Evolutionary conservation across 1,140 invertebrate genomes (phyloP), one percentile per base, ranked within the genome.

Genomic region (Hyles euphorbiae): DNA sequence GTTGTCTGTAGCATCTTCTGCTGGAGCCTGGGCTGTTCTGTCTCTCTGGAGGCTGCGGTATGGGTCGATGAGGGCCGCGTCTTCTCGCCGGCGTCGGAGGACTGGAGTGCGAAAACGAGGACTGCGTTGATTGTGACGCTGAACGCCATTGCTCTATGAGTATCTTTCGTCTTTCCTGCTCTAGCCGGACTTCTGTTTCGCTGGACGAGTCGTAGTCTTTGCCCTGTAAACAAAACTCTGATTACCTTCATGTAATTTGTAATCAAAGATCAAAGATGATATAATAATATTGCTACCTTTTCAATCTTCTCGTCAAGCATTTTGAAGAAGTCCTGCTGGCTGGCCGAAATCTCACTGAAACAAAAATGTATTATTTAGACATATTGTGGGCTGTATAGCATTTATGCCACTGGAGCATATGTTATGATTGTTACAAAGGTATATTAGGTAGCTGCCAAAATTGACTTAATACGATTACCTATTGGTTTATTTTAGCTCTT

Each of bases 231-330:
- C 22, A 71, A 56, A 62, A 34, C 47, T 11, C 5, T 48, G 5
- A 48, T 10, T 11, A 5, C n/a, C 5, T 5, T 11, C 3, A 10
- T 8, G 36, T 5, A 48, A n/a, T 5, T 48, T 10, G 3, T 10
- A 10, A 48, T 5, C 46, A 5, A 10, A 11, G 2, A 11, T 48
- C n/a, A 48, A 5, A 48, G n/a, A 1, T 10, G n/a, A 56, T 44
- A 32, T 57, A 5, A 32, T 40, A 47, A 36, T 40, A 60, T 50
- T 58, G 69, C 92, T 91, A 96, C 95, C 87, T 93, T 94, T 87
- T 96, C 94, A 78, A 97, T 96, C 91, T 96, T 97, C 78, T 96
- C 95, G 77, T 97, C 96, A 66, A 97, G 90, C 95, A 96, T 96
- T 81, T 93, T 94, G 90, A 97, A 97, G 89, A 97, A 97, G 76